Evolutionary conservation across 2,797 vertebrate genomes (phyloP).

Genomic region (Gallinago stenura): DNA sequence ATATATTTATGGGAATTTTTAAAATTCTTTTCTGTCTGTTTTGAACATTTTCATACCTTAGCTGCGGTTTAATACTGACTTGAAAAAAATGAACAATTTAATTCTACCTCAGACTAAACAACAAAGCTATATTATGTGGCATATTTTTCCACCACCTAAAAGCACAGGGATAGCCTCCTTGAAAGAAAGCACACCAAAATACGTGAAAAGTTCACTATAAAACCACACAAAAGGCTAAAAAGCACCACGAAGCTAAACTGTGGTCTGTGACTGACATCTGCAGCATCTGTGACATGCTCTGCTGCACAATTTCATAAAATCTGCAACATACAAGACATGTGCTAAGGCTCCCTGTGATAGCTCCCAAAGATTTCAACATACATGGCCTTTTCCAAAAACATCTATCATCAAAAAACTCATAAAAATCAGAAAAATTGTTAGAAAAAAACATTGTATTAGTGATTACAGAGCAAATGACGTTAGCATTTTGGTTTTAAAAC

Average conservation of each 20-base stretch:
- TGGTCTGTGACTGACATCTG: slow-evolving; percentile 7
- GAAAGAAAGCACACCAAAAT: not conserved
- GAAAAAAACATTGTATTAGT: not conserved
- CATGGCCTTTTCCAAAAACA: not conserved
- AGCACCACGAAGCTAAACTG: not conserved
- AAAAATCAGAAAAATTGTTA: not conserved
- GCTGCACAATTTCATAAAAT: not conserved
- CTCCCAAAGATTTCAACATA: not conserved
- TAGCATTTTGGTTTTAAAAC: not conserved
- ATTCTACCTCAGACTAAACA: not conserved
- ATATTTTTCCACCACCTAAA: not conserved
- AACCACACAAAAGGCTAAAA: not conserved
- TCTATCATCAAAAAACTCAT: not conserved
- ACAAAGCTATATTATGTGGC: not conserved
- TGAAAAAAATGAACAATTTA: not conserved
- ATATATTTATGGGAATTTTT: not conserved
- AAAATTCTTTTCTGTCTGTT: not conserved
- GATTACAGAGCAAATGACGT: not conserved
- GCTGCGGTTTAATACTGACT: not conserved
- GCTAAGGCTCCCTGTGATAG: not conserved
- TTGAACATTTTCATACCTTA: not conserved
- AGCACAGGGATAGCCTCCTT: not conserved
- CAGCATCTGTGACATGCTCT: not conserved
- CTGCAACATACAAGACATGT: not conserved
- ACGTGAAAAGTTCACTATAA: not conserved